Conservation (phyloP, 1,140 invertebrate species). For the Zaprionus lachaisei region DNA sequence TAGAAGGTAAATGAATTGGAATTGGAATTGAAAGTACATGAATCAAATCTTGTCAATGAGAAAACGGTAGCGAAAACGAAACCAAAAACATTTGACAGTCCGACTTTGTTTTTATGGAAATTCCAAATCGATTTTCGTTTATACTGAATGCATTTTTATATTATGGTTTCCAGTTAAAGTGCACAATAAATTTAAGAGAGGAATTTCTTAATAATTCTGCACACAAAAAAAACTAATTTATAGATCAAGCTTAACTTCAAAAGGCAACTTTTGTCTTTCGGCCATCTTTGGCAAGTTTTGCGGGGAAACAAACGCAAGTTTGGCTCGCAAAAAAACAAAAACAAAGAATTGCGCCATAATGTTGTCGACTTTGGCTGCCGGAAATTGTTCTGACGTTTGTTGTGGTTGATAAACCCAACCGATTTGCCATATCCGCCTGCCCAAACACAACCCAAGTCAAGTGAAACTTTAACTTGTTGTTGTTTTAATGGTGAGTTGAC, state of each 20-base stretch:
- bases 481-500: background rate
- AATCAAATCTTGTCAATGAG: slow-evolving; percentile 22
- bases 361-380: slow-evolving; percentile 47
- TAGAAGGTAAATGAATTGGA: slow-evolving; percentile 18
- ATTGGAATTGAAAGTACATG: slow-evolving; percentile 3
- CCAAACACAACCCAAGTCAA: background rate
- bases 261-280: background rate
- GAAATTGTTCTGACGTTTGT: slow-evolving; percentile 72
- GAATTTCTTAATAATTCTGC: background rate
- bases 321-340: background rate
- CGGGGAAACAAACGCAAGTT: background rate
- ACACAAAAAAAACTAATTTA: background rate
- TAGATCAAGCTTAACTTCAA: slow-evolving; percentile 1
- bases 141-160: background rate
- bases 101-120: background rate
- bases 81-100: slow-evolving; percentile 4
- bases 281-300: slow-evolving; percentile 12
- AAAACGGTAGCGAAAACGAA: slow-evolving; percentile 1
- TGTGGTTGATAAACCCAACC: slow-evolving; percentile 60
- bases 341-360: slow-evolving; percentile 33
- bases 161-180: background rate
- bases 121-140: background rate
- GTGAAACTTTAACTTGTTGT: slow-evolving; percentile 9
- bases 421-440: slow-evolving; percentile 34
- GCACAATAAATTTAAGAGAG: background rate